Evolutionary conservation across 2,797 vertebrate genomes (phyloP).

Genomic region (Rhodeus uyekii): DNA sequence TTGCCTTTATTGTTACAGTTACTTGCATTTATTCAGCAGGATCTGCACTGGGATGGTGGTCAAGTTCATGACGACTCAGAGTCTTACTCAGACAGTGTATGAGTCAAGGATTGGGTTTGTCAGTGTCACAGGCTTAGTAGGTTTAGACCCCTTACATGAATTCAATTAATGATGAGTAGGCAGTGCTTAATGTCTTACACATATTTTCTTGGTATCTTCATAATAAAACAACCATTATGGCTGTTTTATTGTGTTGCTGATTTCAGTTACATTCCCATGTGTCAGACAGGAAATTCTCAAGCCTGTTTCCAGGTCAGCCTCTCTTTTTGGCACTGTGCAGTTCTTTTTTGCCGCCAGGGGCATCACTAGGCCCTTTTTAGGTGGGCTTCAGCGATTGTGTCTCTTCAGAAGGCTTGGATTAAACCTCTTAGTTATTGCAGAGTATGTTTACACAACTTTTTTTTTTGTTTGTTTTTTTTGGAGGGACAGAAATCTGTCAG

Average conservation of each 20-base stretch:
- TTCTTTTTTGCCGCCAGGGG: not conserved
- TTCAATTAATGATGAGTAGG: not conserved
- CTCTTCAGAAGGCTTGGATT: not conserved
- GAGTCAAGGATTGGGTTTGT: slow-evolving; percentile 32
- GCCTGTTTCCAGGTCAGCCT: slow-evolving; percentile 18
- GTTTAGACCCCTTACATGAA: slow-evolving; percentile 29
- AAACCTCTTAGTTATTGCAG: not conserved
- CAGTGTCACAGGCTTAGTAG: slow-evolving; percentile 29
- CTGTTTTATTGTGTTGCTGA: slow-evolving; percentile 24
- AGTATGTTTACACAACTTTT: no score
- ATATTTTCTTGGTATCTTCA: not conserved
- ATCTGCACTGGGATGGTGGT: slow-evolving; percentile 11
- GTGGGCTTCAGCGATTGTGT: not conserved
- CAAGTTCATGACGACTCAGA: slow-evolving; percentile 11
- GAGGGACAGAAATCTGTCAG: not conserved
- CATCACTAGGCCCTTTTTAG: not conserved
- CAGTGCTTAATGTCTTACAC: not conserved
- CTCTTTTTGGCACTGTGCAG: not conserved
- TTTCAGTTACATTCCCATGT: slow-evolving; percentile 34
- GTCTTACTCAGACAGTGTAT: slow-evolving; percentile 24
- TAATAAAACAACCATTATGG: no score
- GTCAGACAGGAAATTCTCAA: slow-evolving; percentile 26
- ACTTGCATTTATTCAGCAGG: not conserved
- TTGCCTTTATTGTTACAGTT: not conserved
- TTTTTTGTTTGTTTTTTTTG: no score